Conservation (phyloP, 2,888 invertebrate species). For the Harpalus rufipes region DNA sequence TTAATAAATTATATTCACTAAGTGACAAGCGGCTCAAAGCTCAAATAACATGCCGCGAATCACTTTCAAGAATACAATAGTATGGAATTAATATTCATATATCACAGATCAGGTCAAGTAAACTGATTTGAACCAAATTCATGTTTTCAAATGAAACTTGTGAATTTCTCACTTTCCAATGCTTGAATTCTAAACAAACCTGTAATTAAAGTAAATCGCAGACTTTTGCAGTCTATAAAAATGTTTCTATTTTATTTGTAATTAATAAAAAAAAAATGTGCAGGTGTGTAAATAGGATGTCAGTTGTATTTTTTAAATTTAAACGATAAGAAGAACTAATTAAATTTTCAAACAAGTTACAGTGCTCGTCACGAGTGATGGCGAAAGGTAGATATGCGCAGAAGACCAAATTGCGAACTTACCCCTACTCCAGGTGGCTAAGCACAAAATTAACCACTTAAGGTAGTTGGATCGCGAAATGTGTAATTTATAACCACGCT, state of each 20-base stretch:
- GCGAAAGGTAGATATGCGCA: no score
- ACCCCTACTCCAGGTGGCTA: no score
- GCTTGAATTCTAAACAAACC: conserved; percentile 37
- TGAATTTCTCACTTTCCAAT: conserved; percentile 51
- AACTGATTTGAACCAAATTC: conserved; percentile 59
- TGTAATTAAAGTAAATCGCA: background rate
- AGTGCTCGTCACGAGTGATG: no score
- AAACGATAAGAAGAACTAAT: conserved; percentile 17
- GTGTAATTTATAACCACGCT: no score
- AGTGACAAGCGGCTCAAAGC: conserved; percentile 27
- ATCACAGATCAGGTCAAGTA: conserved; percentile 64
- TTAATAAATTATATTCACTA: conserved; percentile 24
- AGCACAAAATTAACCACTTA: no score
- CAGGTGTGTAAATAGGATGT: background rate
- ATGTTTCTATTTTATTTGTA: no score
- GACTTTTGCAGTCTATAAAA: background rate
- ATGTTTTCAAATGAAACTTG: conserved; percentile 55
- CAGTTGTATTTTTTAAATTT: background rate
- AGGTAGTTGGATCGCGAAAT: no score
- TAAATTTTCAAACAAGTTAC: background rate
- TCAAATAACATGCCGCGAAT: conserved; percentile 31
- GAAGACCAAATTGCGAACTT: no score
- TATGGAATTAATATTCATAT: conserved; percentile 63
- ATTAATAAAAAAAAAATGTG: no score
- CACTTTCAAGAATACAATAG: conserved; percentile 44